Evolutionary conservation across 1,140 invertebrate genomes (phyloP).

Genomic region (Steinernema feltiae): DNA sequence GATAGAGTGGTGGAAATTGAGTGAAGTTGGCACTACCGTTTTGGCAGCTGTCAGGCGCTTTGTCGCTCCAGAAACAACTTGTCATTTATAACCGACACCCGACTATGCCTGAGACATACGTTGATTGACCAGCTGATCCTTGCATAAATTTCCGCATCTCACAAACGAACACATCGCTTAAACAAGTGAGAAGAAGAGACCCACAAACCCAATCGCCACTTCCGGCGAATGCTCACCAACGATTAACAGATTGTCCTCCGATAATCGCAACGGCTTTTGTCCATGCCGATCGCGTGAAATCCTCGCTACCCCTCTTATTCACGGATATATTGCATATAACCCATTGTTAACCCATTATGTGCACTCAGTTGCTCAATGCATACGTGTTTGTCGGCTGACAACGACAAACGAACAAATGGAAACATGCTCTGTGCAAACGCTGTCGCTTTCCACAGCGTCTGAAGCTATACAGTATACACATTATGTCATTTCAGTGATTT

Average conservation of each 20-base stretch:
- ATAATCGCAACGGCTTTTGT: background rate
- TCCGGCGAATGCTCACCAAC: background rate
- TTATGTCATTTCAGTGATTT: slow-evolving; percentile 72
- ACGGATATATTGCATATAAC: slow-evolving; percentile 6
- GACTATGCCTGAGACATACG: background rate
- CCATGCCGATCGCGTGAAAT: slow-evolving; percentile 16
- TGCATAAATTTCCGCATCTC: background rate
- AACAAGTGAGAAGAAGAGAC: no score
- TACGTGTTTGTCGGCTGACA: background rate
- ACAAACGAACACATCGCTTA: background rate
- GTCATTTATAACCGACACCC: background rate
- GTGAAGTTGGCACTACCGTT: background rate
- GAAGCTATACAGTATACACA: slow-evolving; percentile 13
- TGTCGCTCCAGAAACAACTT: slow-evolving; percentile 7
- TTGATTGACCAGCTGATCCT: background rate
- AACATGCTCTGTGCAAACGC: no score
- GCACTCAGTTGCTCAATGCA: background rate
- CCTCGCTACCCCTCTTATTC: background rate
- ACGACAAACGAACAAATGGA: slow-evolving; percentile 20
- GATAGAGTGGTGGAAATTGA: background rate
- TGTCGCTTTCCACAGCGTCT: background rate
- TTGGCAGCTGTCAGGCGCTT: background rate
- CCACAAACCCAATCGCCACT: background rate
- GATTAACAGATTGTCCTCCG: background rate
- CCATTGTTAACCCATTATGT: slow-evolving; percentile 22